These are phyloP conservation scores for Geodia barretti DNA, from an alignment of 37 sponge, comb jelly and placozoan genomes.

Conservation along the genomic window DNA sequence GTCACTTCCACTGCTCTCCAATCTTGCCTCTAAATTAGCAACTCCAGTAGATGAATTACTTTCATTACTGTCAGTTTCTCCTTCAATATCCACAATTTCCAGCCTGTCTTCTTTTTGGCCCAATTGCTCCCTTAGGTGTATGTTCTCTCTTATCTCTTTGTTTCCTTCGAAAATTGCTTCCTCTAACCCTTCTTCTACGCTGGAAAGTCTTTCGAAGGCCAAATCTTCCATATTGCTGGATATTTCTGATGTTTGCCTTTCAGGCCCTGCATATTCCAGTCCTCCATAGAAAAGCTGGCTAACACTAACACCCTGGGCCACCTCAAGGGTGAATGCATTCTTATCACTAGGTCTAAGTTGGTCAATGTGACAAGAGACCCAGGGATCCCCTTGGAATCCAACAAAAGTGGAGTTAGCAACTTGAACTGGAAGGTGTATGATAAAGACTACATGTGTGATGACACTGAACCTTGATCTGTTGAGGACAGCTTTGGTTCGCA, in stretches of 20 bases:
- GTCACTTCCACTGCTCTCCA: no score
- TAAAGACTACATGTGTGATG: constrained; percentile 69
- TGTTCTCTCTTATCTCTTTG: not conserved
- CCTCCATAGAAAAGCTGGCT: constrained; percentile 42
- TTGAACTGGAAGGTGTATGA: constrained; percentile 60
- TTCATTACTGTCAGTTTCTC: no score
- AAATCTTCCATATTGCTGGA: not conserved
- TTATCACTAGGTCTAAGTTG: constrained; percentile 51
- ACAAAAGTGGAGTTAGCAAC: constrained; percentile 46
- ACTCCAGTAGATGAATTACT: no score
- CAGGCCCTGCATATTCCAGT: not conserved
- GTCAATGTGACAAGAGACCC: constrained; percentile 80
- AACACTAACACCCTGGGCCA: constrained; percentile 26
- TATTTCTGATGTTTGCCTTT: not conserved
- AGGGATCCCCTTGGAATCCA: constrained; percentile 80
- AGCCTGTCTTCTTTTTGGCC: not conserved
- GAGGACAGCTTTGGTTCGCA: not conserved
- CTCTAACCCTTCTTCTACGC: not conserved
- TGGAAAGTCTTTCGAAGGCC: not conserved
- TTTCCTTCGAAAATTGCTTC: not conserved
- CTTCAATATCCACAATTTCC: no score
- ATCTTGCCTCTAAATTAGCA: no score
- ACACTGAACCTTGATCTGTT: not conserved
- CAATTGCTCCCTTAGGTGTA: not conserved
- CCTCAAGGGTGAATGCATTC: constrained; percentile 1